Percentiles rank a stretch among this genome's conserved stretches.
Evolutionary conservation across 2,888 invertebrate species (phyloP).

Genomic region (Zygogramma bicolorata): DNA sequence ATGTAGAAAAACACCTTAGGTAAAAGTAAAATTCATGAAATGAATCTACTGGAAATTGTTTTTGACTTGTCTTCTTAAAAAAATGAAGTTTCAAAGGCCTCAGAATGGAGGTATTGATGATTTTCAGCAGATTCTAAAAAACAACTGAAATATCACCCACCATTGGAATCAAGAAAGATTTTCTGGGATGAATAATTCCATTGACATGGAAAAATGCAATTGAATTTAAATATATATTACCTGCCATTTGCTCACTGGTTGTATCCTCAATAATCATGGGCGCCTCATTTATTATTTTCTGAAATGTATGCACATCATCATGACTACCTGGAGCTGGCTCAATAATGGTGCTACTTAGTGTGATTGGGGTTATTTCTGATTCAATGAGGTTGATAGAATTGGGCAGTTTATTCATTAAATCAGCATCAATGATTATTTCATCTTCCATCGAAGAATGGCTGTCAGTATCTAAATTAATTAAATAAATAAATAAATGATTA

Average conservation of each 20-base stretch:
- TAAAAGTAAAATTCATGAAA: too few relatives aligned
- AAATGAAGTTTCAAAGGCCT: neutral
- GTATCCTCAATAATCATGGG: conserved; percentile 11
- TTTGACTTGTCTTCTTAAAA: too few relatives aligned
- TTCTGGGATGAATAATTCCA: neutral
- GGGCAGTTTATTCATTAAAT: neutral
- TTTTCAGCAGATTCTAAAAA: neutral
- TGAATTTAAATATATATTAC: neutral
- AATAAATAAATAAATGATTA: too few relatives aligned
- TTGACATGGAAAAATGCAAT: neutral
- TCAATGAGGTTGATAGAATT: neutral
- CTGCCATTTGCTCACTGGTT: conserved; percentile 12
- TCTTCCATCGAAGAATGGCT: too few relatives aligned
- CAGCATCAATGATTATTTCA: too few relatives aligned
- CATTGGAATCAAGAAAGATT: conserved; percentile 3
- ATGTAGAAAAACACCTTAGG: too few relatives aligned
- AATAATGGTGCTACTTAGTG: conserved; percentile 12
- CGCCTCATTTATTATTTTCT: conserved; percentile 5
- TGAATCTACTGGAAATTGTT: too few relatives aligned
- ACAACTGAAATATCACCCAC: neutral
- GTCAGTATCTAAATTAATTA: too few relatives aligned
- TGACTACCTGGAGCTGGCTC: conserved; percentile 4
- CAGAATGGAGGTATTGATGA: conserved; percentile 5
- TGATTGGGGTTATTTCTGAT: conserved; percentile 5
- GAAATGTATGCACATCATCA: conserved; percentile 6